Base-by-base conservation (phyloP, 2,113 vertebrate genomes). In the Hoplias malabaricus region DNA sequence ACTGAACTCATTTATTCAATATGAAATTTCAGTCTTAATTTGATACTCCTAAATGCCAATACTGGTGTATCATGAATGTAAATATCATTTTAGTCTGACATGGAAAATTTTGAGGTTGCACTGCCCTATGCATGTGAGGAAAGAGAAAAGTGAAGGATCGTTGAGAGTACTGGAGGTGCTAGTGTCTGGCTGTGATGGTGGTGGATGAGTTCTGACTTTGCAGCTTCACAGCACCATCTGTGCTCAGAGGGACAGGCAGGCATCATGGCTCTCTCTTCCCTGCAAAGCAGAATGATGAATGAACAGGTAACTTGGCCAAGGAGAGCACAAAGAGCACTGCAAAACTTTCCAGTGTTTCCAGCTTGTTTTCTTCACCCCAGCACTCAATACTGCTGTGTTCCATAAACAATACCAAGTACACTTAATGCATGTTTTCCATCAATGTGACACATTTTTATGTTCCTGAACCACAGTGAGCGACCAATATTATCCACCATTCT, bases 281-380 rank as follows among this genome's bases (percentile, higher is more conserved):
- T 21, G 62, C 59, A 78, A 71, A 65, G 34, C 43, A 66, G 31
- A 66, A 50, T 79, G 65, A 79, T 79, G 25, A 79, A 79, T 72
- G 69, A 46, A 79, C 21, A 73, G 43, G 23, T 65, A 56, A 34
- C 57, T 23, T 42, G 62, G 77, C 57, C 54, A 79, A 54, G 54
- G 40, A 59, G 34, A 53, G 42, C 27, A 79, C 68, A 70, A 70
- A 77, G 54, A 53, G 42, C 43, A 13, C 21, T 3, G 27, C 67
- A 63, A 72, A n/a, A 56, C 42, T 31, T 72, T 42, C 38, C 42
- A 53, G 9, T 65, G 12, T 70, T 59, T 71, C 53, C 54, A 5
- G 36, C 7, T 57, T 38, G 16, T 27, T 48, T 21, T 77, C 14
- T 34, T 25, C 50, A 31, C 43, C n/a, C 13, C 1, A 9, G 19